Conservation (phyloP, 2,888 invertebrate species). For the Ceraclea dissimilis region DNA sequence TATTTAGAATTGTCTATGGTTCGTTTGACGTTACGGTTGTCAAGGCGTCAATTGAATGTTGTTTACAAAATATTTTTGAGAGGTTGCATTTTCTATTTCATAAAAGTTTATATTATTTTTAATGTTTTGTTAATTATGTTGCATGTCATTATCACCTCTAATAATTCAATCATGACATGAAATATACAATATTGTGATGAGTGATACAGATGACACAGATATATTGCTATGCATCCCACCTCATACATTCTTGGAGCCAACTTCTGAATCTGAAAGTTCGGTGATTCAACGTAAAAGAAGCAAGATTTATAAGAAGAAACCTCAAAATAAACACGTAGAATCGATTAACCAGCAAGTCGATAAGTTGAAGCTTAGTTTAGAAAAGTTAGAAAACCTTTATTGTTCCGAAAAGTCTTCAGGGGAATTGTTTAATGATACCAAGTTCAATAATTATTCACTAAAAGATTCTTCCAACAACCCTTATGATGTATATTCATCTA, state of each 20-base stretch:
- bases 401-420: conserved; percentile 30
- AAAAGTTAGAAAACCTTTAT: conserved; percentile 36
- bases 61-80: neutral
- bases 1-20: neutral
- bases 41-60: neutral
- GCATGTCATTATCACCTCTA: neutral
- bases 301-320: conserved; percentile 30
- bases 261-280: conserved; percentile 50
- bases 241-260: conserved; percentile 59
- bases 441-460: neutral
- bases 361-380: conserved; percentile 51
- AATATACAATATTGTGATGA: conserved; percentile 31
- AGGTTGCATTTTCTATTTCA: neutral
- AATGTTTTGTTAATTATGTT: neutral
- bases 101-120: neutral
- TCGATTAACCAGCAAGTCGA: conserved; percentile 57
- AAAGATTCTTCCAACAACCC: neutral
- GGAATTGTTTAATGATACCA: conserved; percentile 9
- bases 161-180: neutral
- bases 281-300: conserved; percentile 37
- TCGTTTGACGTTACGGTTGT: neutral
- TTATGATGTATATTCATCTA: conserved; percentile 12
- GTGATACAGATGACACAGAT: conserved; percentile 71
- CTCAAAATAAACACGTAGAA: conserved; percentile 34
- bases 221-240: conserved; percentile 72